A percentile compares a stretch with the other conserved stretches of the same genome.
Evolutionary conservation across 2,113 vertebrate species (phyloP).

Genomic region (Chamaetylas fuelleborni): DNA sequence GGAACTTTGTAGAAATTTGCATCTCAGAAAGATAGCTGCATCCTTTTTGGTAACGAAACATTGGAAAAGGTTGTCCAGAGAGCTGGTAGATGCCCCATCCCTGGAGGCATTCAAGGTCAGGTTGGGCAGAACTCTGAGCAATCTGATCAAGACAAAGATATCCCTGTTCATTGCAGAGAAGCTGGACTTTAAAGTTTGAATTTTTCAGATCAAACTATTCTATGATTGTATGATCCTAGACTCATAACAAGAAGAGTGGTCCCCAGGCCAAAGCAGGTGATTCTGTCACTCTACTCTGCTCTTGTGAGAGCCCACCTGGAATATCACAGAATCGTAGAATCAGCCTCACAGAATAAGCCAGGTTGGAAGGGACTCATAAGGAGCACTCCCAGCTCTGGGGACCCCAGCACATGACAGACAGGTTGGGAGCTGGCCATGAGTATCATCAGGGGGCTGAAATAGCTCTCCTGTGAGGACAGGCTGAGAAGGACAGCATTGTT

Average conservation of each 20-base stretch:
- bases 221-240: not conserved
- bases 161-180: not conserved
- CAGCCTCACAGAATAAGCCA: not conserved
- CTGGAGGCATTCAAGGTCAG: not conserved
- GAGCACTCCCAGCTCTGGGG: not conserved
- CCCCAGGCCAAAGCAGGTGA: no score
- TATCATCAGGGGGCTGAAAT: accelerated
- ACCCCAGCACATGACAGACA: not conserved
- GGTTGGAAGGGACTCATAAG: no score
- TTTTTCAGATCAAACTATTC: not conserved
- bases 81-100: not conserved
- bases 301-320: not conserved
- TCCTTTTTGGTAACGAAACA: not conserved
- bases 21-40: not conserved
- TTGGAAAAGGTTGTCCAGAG: not conserved
- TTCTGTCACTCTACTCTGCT: not conserved
- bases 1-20: not conserved
- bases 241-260: not conserved
- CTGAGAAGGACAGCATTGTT: not conserved
- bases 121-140: not conserved
- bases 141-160: not conserved
- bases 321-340: not conserved
- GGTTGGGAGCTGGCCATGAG: not conserved
- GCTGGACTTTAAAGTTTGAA: not conserved
- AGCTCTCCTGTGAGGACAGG: not conserved